Base-by-base conservation (phyloP, 1,140 invertebrate species). In the Habropoda laboriosa region DNA sequence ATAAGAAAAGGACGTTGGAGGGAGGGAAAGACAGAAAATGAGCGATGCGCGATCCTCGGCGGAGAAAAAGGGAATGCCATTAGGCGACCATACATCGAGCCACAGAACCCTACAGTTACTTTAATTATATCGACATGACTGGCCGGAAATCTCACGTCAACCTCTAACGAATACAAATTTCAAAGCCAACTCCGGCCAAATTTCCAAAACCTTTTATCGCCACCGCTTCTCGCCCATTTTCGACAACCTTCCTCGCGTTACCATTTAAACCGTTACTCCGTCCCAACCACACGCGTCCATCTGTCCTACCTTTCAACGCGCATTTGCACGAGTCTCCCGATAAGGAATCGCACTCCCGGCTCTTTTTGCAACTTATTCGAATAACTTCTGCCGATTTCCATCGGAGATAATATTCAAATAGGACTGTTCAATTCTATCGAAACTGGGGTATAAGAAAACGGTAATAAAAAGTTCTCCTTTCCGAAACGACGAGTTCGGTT, bases 41-140 rank as follows among this genome's bases (percentile, higher is more conserved):
- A 63, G 40, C 40, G 24, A 66, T 64, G 64, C 27, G 70, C 77
- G 49, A 64, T 32, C 18, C 21, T 30, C 38, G 73, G 67, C 73
- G 40, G 77, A 72, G 79, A 35, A 58, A 80, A 77, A 73, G 85
- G 81, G 79, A 88, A 81, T 82, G 81, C 86, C 87, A 89, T 89
- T 90, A 89, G 88, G 85, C 82, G 83, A 85, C 81, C 70, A 82
- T 80, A 71, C 80, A 81, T 66, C 83, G 79, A 88, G 53, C 87
- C 84, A 71, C 70, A 86, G 85, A 85, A 90, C 82, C 90, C 88
- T 85, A 87, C 85, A 92, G 88, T 92, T 92, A 91, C 89, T 86
- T 91, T 92, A 92, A 93, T 93, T 92, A 92, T 91, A 91, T 91
- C 87, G 87, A 92, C 91, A 89, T 93, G 91, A 92, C 90, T 92